Base-by-base conservation (phyloP, 2,888 invertebrate species). In the Hydraecia micacea region DNA sequence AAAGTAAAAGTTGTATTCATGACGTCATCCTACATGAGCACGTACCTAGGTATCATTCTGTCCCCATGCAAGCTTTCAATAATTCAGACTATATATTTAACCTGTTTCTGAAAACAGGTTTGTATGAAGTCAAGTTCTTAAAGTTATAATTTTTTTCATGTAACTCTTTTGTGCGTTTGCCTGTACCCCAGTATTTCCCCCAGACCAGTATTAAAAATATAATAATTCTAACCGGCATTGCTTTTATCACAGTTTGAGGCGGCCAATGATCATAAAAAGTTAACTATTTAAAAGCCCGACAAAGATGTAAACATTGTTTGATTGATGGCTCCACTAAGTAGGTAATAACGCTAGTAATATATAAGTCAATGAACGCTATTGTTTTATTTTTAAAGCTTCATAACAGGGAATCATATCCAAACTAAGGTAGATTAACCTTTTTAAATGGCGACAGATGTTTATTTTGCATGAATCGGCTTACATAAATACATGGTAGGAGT, bases 251-350 rank as follows among this genome's bases (percentile, higher is more conserved):
- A 65, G 65, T 55, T 77, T 68, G 73, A 75, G 32, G 32, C 32
- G 21, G 72, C 69, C 63, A 75, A 71, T 60, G 46, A 75, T 49
- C 79, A 75, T 84, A 85, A 84, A 82, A 84, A 65, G 55, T 74
- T 81, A 36, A 77, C 74, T 62, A 75, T 84, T 85, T 70, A 70
- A 80, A 80, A 63, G 49, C 28, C 55, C 69, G 46, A 60, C 69
- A 69, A 62, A 63, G 66, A 83, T 65, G 71, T 76, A 79, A 75
- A 74, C 66, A 67, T 68, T 72, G 77, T 81, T 77, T 42, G 42
- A 58, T 75, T 81, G 55, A 69, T 73, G 78, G 62, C 32, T 49
- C 71, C 58, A 65, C 66, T 85, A 75, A 73, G 65, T 81, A 60
- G 18, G 49, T 77, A 55, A 80, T 32, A 62, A 73, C 52, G 49